phyloP scores from a whole-genome alignment of 2,797 vertebrate species.

The Oryzias dopingdopingensis region DNA sequence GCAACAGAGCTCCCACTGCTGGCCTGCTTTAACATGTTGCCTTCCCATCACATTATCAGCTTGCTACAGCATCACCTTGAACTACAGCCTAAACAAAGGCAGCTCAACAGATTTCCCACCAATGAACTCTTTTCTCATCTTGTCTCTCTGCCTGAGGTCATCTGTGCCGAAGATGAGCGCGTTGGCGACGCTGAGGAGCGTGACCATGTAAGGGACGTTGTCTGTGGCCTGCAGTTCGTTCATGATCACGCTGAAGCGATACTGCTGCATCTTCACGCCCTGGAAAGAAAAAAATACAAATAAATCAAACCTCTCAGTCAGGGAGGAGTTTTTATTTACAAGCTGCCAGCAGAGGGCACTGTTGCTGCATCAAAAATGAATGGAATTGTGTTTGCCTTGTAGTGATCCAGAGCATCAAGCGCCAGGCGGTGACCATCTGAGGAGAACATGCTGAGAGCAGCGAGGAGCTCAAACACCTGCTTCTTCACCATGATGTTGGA shows the following conservation, averaged over 20 bases:
- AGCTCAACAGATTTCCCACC: slow-evolving; percentile 72
- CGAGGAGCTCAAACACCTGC: slow-evolving; percentile 96
- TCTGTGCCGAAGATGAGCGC: slow-evolving; percentile 90
- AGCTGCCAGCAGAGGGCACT: slow-evolving; percentile 36
- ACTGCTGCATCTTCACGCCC: slow-evolving; percentile 91
- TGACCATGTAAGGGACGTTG: slow-evolving; percentile 92
- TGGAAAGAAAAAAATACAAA: slow-evolving; percentile 51
- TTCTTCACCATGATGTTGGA: slow-evolving; percentile 98
- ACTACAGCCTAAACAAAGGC: slow-evolving; percentile 1
- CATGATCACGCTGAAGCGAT: slow-evolving; percentile 95
- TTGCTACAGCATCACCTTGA: slow-evolving; percentile 22
- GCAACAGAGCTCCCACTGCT: slow-evolving; percentile 37
- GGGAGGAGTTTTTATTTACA: background rate
- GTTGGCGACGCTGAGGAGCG: slow-evolving; percentile 92
- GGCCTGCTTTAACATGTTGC: slow-evolving; percentile 45
- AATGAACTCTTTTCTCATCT: slow-evolving; percentile 92
- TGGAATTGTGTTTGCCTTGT: slow-evolving; percentile 78
- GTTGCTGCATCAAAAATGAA: background rate
- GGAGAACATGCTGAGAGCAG: slow-evolving; percentile 94
- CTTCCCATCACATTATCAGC: slow-evolving; percentile 18
- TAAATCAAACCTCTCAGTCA: background rate
- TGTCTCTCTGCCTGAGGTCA: slow-evolving; percentile 85
- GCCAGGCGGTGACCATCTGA: slow-evolving; percentile 86
- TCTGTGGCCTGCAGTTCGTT: slow-evolving; percentile 88
- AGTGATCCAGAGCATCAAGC: slow-evolving; percentile 93